Evolutionary conservation across 2,888 invertebrate species (phyloP).

Genomic region (Dynastes grantii): DNA sequence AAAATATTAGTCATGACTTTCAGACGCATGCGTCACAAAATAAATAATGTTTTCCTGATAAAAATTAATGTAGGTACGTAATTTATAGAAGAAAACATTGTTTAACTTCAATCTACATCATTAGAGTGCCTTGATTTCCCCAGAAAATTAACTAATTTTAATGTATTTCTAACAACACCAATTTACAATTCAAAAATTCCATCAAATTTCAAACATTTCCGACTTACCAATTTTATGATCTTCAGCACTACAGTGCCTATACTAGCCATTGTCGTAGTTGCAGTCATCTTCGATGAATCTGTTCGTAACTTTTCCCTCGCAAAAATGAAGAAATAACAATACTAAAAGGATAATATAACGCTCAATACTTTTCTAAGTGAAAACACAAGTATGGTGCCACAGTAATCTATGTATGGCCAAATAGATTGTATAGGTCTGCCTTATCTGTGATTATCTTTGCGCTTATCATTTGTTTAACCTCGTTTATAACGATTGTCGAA

Average conservation of each 20-base stretch:
- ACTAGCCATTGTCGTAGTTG: constrained; percentile 75
- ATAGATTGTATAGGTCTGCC: not conserved
- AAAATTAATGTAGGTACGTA: not conserved
- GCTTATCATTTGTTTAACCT: constrained; percentile 40
- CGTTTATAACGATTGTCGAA: constrained; percentile 32
- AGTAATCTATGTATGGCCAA: not conserved
- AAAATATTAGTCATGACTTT: not conserved
- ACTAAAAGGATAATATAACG: constrained; percentile 61
- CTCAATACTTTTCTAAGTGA: not conserved
- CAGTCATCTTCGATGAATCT: constrained; percentile 9
- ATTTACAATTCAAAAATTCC: not conserved
- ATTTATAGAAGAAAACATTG: not conserved
- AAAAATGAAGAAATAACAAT: not conserved
- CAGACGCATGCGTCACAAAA: constrained; percentile 21
- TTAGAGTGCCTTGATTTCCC: too few species aligned
- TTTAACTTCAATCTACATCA: too few species aligned
- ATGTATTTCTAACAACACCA: not conserved
- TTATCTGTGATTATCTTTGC: constrained; percentile 28
- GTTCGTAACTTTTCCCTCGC: not conserved
- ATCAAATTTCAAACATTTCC: too few species aligned
- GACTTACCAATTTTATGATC: constrained; percentile 86
- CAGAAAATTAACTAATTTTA: not conserved
- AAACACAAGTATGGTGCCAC: not conserved
- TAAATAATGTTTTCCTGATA: not conserved
- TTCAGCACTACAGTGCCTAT: constrained; percentile 88